A percentile compares a stretch with the other conserved stretches of the same genome.
phyloP scores from a whole-genome alignment of 2,113 vertebrate species.

The Eulemur macaco region DNA sequence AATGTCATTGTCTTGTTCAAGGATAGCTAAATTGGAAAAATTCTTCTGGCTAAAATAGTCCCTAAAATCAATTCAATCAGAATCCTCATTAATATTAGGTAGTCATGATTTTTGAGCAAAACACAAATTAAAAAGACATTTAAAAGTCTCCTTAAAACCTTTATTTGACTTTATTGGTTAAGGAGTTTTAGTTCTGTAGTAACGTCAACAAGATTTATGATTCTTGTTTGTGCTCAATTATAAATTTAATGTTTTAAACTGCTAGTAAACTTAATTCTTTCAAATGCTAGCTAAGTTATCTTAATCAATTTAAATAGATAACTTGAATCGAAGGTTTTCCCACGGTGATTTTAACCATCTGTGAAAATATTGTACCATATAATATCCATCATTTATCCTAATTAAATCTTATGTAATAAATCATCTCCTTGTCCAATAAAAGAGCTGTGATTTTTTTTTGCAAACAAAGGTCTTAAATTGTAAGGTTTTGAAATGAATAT shows the following conservation, averaged over 20 bases:
- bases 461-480: background rate
- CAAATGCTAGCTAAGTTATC: conserved; percentile 43
- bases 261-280: conserved; percentile 52
- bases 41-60: background rate
- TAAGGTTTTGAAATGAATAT: conserved; percentile 13
- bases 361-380: conserved; percentile 76
- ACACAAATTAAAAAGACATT: background rate
- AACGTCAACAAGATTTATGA: background rate
- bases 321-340: conserved; percentile 74
- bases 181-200: background rate
- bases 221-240: conserved; percentile 32
- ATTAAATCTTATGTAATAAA: conserved; percentile 78
- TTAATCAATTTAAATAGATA: conserved; percentile 72
- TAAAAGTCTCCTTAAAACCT: conserved; percentile 5
- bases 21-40: background rate
- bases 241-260: conserved; percentile 23
- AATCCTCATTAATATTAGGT: background rate
- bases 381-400: conserved; percentile 75
- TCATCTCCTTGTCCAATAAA: conserved; percentile 66
- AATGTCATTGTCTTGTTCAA: conserved; percentile 15
- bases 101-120: conserved; percentile 30
- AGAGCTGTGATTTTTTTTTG: background rate
- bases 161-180: conserved; percentile 24
- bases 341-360: conserved; percentile 74
- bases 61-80: background rate